A percentile compares a stretch with the other conserved stretches of the same genome.
Evolutionary conservation across 2,797 vertebrate genomes (phyloP).

Genomic region (Oreochromis grahami): DNA sequence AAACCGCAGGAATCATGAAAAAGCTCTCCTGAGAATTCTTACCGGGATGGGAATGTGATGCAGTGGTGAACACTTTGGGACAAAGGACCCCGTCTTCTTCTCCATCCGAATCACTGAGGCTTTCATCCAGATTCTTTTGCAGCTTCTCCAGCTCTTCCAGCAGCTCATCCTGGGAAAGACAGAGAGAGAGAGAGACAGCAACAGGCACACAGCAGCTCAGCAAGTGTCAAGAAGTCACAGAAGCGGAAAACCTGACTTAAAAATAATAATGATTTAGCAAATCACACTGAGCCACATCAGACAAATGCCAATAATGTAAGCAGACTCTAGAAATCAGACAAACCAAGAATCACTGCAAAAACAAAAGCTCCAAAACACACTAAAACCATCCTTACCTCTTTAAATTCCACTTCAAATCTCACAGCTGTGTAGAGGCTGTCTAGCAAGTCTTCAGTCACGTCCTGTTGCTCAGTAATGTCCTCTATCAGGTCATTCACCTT

Average conservation of each 20-base stretch:
- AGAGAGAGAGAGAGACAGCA: background rate
- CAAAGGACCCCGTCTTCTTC: background rate
- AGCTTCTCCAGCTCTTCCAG: constrained; percentile 28
- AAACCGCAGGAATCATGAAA: background rate
- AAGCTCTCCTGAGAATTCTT: background rate
- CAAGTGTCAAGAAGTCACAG: background rate
- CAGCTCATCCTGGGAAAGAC: constrained; percentile 1
- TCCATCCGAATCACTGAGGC: background rate
- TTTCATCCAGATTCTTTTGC: background rate
- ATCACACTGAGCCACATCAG: background rate
- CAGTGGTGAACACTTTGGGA: background rate
- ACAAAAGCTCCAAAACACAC: background rate
- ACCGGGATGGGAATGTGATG: background rate
- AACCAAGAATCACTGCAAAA: background rate
- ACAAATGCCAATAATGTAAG: background rate
- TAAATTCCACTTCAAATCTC: background rate
- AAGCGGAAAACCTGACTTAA: background rate
- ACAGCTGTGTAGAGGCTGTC: background rate
- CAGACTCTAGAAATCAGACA: background rate
- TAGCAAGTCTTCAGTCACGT: background rate
- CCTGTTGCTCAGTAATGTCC: background rate
- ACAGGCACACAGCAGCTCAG: background rate
- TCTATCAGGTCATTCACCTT: constrained; percentile 5
- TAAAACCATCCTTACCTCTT: background rate
- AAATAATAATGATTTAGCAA: background rate